Evolutionary conservation across 2,113 vertebrate species (phyloP).

Genomic region (Erpornis zantholeuca): DNA sequence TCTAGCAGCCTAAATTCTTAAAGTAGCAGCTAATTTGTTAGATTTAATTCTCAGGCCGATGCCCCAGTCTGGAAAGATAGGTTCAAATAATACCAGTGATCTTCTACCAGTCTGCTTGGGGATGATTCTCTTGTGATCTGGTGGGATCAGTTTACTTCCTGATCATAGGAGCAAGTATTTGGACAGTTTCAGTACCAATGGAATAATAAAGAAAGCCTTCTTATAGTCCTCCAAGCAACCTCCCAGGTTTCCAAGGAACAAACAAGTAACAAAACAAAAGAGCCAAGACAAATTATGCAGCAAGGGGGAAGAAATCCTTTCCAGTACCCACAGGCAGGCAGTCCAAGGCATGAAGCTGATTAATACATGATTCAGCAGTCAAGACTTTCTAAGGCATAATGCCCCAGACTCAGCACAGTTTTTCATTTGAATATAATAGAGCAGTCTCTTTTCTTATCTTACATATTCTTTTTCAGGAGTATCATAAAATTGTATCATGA

Average conservation of each 20-base stretch:
- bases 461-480: background rate
- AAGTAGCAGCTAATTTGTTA: constrained; percentile 1
- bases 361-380: background rate
- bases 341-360: background rate
- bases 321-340: background rate
- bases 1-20: background rate
- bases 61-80: background rate
- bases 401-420: background rate
- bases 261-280: background rate
- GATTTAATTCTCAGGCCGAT: background rate
- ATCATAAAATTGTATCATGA: background rate
- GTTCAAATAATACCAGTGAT: background rate
- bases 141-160: background rate
- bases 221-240: accelerated
- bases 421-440: background rate
- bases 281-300: background rate
- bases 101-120: background rate
- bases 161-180: background rate
- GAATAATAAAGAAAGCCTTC: background rate
- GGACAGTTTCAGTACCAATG: background rate
- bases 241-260: background rate
- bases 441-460: background rate
- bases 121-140: background rate
- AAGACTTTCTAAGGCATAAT: background rate
- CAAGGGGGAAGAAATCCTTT: background rate